Conservation (phyloP, 2,888 invertebrate species). For the Steromphala cineraria region DNA sequence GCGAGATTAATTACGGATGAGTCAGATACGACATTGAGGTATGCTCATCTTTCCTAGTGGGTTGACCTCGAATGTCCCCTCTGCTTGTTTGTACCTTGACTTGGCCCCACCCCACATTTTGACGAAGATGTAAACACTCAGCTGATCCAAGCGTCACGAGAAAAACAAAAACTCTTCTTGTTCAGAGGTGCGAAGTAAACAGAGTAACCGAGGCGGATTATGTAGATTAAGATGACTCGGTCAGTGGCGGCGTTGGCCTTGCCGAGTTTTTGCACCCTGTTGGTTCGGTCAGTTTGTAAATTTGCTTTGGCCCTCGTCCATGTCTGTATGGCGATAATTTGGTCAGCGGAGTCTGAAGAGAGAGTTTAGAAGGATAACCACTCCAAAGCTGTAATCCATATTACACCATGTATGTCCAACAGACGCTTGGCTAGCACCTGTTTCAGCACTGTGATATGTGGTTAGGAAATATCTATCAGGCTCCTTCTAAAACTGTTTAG, state of each 20-base stretch:
- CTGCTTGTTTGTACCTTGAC: not conserved
- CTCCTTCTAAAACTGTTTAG: not conserved
- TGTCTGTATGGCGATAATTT: not conserved
- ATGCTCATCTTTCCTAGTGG: not conserved
- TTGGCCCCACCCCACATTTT: not conserved
- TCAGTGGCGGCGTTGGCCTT: not conserved
- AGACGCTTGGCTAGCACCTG: not conserved
- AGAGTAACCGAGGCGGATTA: not conserved
- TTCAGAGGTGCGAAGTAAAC: constrained; percentile 6
- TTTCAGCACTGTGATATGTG: not conserved
- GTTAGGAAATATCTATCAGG: constrained; percentile 4
- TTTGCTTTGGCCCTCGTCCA: constrained; percentile 15
- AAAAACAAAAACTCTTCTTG: not conserved
- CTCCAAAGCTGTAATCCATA: not conserved
- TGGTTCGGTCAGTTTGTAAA: constrained; percentile 4
- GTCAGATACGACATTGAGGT: not conserved
- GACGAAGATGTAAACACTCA: not conserved
- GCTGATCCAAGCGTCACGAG: not conserved
- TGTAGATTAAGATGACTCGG: constrained; percentile 13
- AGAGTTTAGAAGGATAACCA: not conserved
- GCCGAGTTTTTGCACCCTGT: not conserved
- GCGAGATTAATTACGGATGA: constrained; percentile 6
- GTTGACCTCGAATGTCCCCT: not conserved
- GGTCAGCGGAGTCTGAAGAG: constrained; percentile 2
- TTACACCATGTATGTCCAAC: constrained; percentile 5